phyloP scores from a whole-genome alignment of 2,888 invertebrate genomes.

The Acanthopleura granulata region DNA sequence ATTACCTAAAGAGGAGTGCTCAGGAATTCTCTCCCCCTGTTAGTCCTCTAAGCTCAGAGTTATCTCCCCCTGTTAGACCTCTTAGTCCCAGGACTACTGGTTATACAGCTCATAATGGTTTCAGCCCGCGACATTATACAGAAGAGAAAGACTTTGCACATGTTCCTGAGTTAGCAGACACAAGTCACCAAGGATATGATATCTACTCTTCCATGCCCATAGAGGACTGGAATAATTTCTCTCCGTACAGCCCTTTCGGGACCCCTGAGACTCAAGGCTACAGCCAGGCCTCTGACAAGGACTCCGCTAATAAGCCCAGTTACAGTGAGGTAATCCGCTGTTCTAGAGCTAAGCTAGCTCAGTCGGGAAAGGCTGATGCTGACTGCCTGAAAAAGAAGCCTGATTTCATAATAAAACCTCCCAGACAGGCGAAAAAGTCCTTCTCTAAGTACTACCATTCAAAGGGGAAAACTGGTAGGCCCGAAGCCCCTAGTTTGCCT shows the following conservation, averaged over 20 bases:
- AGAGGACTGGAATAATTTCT: slow-evolving; percentile 14
- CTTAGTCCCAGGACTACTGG: neutral
- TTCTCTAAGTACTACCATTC: neutral
- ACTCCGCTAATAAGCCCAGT: neutral
- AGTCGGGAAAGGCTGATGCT: neutral
- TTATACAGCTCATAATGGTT: neutral
- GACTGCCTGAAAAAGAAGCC: neutral
- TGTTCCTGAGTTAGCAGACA: neutral
- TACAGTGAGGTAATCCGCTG: slow-evolving; percentile 17
- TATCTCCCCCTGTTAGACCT: neutral
- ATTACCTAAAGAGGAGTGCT: neutral
- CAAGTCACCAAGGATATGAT: slow-evolving; percentile 43
- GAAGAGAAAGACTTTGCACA: neutral
- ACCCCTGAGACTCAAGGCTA: neutral
- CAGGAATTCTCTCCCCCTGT: neutral
- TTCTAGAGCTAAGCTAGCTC: neutral
- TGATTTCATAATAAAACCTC: too few species aligned
- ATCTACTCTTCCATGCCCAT: slow-evolving; percentile 35
- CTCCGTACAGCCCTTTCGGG: neutral
- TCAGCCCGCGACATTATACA: neutral
- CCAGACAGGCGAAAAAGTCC: too few species aligned
- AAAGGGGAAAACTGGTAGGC: neutral
- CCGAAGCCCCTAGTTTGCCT: neutral
- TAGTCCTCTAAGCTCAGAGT: neutral
- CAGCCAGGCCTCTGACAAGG: neutral